Base-by-base conservation (phyloP, 2,113 vertebrate genomes). In the Globicephala melas region DNA sequence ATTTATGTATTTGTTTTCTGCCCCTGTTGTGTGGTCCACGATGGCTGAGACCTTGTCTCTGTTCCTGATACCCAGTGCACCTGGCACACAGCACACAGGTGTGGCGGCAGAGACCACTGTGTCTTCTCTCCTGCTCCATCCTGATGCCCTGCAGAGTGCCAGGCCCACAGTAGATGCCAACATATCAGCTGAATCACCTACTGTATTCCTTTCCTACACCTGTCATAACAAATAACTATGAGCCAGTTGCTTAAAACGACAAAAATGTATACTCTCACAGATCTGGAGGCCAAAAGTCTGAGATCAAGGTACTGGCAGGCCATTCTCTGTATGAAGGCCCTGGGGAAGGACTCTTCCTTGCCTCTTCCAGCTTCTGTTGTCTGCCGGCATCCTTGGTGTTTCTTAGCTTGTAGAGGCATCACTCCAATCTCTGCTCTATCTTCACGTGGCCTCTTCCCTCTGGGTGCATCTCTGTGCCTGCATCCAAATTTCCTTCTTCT, bases 141-240 rank as follows among this genome's bases (percentile, higher is more conserved):
- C n/a, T 47, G 2, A 3, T 63, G 41, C 14, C 10, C 3, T 7
- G 23, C 53, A 38, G 36, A 67, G 38, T 0, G 1, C 14, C 26
- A 11, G n/a, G 53, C 9, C 9, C 15, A 3, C 1, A 5, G 58
- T 2, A 17, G 21, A 41, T 0, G 65, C 7, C 58, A 23, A 1
- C 6, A 0, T 0, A 7, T 9, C 0, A 3, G 21, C 41, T 3
- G 9, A 17, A 55, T 14, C 10, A 0, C 8, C 6, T 0, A 0
- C 33, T 17, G 14, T 6, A 0, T 14, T 18, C 21, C 5, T 58
- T 55, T 50, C 70, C 63, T 26, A 13, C 8, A 3, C 26, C 12
- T 31, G 6, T 62, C 1, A 3, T 28, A 8, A 14, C 36, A 65
- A 47, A 14, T 33, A 41, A 20, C 68, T 47, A 1, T 8, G n/a